Evolutionary conservation across 2,888 invertebrate genomes (phyloP), one percentile per base, ranked within the genome.

Genomic region (Asteroscopus sphinx): DNA sequence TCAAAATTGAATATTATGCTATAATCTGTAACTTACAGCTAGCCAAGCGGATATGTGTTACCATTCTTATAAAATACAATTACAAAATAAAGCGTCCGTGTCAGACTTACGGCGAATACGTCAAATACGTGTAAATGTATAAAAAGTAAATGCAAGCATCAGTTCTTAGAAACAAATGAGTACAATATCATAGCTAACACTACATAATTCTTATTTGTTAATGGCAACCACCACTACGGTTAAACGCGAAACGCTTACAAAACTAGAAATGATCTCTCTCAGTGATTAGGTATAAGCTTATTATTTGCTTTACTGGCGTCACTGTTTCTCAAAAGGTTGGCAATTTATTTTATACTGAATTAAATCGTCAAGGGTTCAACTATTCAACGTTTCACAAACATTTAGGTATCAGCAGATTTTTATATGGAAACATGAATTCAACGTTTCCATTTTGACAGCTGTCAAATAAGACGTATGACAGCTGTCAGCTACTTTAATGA

Each of bases 211-310:
- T 70, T 71, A 71, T 60, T 52, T 61, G 51, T 64, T 71, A 71
- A 81, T 87, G 89, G 88, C 91, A 91, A 89, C 88, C 85, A 82
- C 83, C 82, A 80, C 81, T 84, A 83, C 70, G 63, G 61, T 76
- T 79, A 83, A 80, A 73, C 80, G 83, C 78, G 80, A 84, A 86
- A 87, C 78, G 77, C 88, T 92, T 90, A 91, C 62, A 86, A 81
- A 80, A 80, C 87, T 90, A 90, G 68, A 85, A 86, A 88, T 87
- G 80, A 88, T 93, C 91, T 93, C 93, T 93, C 93, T 92, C 91
- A 83, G 79, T 89, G 79, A 78, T 87, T 88, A 87, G 77, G 72
- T 86, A 68, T 77, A 86, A 87, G 86, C 88, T 88, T 84, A 81
- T 82, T 79, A 69, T 48, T 64, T 52, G 62, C 68, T 61, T 54